phyloP scores from a whole-genome alignment of 2,113 vertebrate genomes.

The Xyrauchen texanus region DNA sequence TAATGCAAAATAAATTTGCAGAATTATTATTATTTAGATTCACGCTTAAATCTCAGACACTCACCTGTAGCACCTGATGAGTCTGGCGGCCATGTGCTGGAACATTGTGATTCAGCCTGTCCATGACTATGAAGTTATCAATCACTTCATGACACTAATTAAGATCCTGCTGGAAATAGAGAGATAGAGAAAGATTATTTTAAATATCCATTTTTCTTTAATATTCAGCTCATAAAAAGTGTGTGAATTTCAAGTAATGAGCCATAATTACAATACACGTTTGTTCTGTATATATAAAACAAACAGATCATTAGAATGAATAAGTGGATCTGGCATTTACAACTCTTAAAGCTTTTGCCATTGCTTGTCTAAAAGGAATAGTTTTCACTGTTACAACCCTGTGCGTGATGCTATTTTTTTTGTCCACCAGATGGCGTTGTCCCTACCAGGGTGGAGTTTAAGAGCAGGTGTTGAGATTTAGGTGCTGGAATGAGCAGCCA shows the following conservation, averaged over 20 bases:
- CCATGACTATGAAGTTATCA: slow-evolving; percentile 68
- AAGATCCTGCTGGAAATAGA: slow-evolving; percentile 66
- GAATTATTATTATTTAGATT: too few relatives aligned
- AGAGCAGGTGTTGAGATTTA: too few relatives aligned
- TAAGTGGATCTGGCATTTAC: background rate
- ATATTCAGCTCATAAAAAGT: background rate
- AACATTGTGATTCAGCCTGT: slow-evolving; percentile 63
- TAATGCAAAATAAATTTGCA: too few relatives aligned
- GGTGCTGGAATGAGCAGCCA: too few relatives aligned
- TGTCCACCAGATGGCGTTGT: too few relatives aligned
- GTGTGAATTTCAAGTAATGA: background rate
- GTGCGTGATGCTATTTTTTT: too few relatives aligned
- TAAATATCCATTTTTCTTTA: background rate
- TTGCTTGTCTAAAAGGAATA: slow-evolving; percentile 22
- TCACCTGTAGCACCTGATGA: slow-evolving; percentile 77
- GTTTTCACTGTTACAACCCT: too few relatives aligned
- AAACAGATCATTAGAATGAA: slow-evolving; percentile 18
- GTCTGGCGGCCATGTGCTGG: slow-evolving; percentile 65
- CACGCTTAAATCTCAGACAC: slow-evolving; percentile 24
- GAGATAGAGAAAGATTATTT: slow-evolving; percentile 3
- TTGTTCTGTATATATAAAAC: slow-evolving; percentile 1
- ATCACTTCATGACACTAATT: slow-evolving; percentile 62
- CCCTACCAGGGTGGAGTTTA: too few relatives aligned
- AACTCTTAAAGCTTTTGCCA: background rate
- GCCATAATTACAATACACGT: background rate